These are phyloP conservation scores for Xiphophorus hellerii DNA, from an alignment of 2,113 vertebrate species.

Conservation along the genomic window DNA sequence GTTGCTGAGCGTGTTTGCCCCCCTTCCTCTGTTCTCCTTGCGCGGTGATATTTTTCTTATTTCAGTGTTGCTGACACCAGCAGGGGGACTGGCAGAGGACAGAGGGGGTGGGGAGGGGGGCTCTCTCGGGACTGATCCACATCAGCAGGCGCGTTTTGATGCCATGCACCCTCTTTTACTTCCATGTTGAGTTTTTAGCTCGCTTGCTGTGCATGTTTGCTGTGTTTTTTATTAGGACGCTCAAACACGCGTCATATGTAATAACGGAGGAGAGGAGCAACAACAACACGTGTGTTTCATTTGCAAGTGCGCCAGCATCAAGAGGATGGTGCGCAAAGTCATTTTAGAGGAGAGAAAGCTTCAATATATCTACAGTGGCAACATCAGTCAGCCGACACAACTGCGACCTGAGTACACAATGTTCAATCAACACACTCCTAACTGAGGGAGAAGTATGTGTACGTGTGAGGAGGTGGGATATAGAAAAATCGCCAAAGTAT, in stretches of 20 bases:
- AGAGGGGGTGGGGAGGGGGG: background rate
- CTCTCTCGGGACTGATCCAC: constrained; percentile 39
- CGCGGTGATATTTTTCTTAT: constrained; percentile 69
- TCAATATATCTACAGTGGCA: background rate
- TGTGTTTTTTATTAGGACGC: constrained; percentile 3
- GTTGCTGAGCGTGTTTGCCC: constrained; percentile 62
- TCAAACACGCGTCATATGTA: background rate
- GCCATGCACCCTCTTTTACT: constrained; percentile 39
- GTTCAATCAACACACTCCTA: constrained; percentile 72
- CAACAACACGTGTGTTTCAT: constrained; percentile 75
- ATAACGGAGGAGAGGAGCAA: constrained; percentile 50
- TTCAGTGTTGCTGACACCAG: constrained; percentile 73
- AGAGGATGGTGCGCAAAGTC: constrained; percentile 70
- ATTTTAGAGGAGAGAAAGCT: constrained; percentile 60
- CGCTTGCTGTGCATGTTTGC: background rate
- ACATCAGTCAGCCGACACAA: constrained; percentile 24
- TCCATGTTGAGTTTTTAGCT: constrained; percentile 53
- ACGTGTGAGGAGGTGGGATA: constrained; percentile 31
- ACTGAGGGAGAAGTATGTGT: constrained; percentile 28
- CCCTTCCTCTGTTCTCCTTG: constrained; percentile 19
- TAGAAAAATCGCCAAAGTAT: background rate
- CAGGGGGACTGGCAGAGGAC: constrained; percentile 63
- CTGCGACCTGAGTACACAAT: constrained; percentile 78
- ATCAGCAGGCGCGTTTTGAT: constrained; percentile 48
- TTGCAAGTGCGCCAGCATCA: constrained; percentile 70